Percentiles rank a stretch among this genome's conserved stretches.
Conservation (phyloP, 64 coral and sea anemone species). For the Pocillopora verrucosa region DNA sequence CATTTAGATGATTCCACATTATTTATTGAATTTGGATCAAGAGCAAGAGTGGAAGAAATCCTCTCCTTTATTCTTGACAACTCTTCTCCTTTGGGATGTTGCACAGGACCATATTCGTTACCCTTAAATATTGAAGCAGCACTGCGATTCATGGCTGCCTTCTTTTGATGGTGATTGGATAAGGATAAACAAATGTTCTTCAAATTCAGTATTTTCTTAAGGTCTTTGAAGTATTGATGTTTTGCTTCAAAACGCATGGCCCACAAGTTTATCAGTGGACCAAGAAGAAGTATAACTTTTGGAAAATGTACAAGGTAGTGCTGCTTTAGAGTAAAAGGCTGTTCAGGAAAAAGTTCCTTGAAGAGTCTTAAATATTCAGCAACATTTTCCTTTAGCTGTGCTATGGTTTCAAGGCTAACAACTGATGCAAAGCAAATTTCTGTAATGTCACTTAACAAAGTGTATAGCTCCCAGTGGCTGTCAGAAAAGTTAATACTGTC, state of each 20-base stretch:
- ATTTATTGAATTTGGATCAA: slow-evolving; percentile 16
- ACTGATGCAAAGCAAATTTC: slow-evolving; percentile 51
- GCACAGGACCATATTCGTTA: slow-evolving; percentile 16
- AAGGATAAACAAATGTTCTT: slow-evolving; percentile 49
- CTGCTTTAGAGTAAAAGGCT: slow-evolving; percentile 46
- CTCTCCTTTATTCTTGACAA: background rate
- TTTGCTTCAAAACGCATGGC: slow-evolving; percentile 54
- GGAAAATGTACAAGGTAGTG: slow-evolving; percentile 71
- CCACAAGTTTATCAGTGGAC: slow-evolving; percentile 61
- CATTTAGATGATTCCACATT: background rate
- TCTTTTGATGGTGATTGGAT: slow-evolving; percentile 47
- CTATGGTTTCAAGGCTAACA: slow-evolving; percentile 41
- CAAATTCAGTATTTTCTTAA: slow-evolving; percentile 32
- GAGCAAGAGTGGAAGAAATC: background rate
- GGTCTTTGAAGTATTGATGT: slow-evolving; percentile 47
- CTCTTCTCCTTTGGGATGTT: background rate
- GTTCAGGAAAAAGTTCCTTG: slow-evolving; percentile 35
- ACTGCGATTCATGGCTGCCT: slow-evolving; percentile 1
- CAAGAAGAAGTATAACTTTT: slow-evolving; percentile 48
- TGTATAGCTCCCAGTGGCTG: slow-evolving; percentile 37
- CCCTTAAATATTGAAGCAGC: slow-evolving; percentile 4
- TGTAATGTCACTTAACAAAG: slow-evolving; percentile 45
- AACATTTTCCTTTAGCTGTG: slow-evolving; percentile 22
- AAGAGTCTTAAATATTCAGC: slow-evolving; percentile 37
- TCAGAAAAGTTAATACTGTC: slow-evolving; percentile 20